Evolutionary conservation across 2,888 invertebrate species (phyloP).

Genomic region (Serrognathus titanus): DNA sequence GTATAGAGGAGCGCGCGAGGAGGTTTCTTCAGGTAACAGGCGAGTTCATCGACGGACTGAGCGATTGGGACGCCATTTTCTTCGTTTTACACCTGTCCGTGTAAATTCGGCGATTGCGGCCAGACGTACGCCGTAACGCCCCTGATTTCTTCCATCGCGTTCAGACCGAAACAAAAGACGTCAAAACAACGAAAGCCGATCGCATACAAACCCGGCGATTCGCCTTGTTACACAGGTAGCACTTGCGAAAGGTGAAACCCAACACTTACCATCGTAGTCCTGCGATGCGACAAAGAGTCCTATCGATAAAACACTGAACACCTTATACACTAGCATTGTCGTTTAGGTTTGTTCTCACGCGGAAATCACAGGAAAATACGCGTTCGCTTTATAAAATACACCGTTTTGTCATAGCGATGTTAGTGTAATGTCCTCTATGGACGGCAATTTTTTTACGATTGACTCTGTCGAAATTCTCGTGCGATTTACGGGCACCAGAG

Average conservation of each 20-base stretch:
- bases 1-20: conserved; percentile 6
- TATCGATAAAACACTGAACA: conserved; percentile 28
- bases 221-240: not conserved
- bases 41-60: conserved; percentile 27
- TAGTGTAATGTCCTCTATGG: conserved; percentile 29
- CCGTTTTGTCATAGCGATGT: conserved; percentile 27
- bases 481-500: not conserved
- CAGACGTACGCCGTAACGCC: not conserved
- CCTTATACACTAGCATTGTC: conserved; percentile 30
- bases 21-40: conserved; percentile 11
- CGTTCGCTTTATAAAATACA: conserved; percentile 23
- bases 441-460: conserved; percentile 28
- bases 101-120: conserved; percentile 11
- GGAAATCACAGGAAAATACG: conserved; percentile 17
- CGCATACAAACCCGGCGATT: too few species aligned
- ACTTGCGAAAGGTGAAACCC: not conserved
- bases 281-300: conserved; percentile 22
- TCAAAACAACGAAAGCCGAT: not conserved
- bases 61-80: conserved; percentile 29
- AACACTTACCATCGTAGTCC: conserved; percentile 26
- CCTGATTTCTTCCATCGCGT: not conserved
- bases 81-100: conserved; percentile 27
- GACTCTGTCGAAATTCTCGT: conserved; percentile 10
- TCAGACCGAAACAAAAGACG: not conserved
- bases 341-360: conserved; percentile 11